Evolutionary conservation across 2,888 invertebrate genomes (phyloP), one percentile per base, ranked within the genome.

Genomic region (Atrina japonica): DNA sequence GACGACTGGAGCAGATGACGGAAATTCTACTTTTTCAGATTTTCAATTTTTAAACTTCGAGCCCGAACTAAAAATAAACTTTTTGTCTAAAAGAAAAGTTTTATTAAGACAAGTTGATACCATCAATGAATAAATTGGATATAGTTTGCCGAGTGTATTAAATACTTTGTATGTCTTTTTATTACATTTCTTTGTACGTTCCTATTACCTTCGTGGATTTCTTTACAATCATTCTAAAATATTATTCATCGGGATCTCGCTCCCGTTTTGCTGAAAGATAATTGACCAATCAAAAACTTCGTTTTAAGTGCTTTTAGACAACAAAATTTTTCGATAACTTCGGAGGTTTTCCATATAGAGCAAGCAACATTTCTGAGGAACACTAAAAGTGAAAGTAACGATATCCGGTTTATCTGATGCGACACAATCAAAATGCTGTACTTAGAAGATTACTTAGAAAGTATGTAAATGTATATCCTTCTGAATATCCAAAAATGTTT

Each of bases 391-490:
- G 43, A 41, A 5, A 23, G 43, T 55, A 56, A 18, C 29, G 21
- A 49, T 40, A n/a, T 18, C 9, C 29, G 29, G 25, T 6, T 25
- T 41, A n/a, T 50, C 6, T 35, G 5, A 35, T 35, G 35, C 5
- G 11, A 35, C 5, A 35, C 35, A 35, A 35, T 16, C 66, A 94
- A 91, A 91, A 98, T 98, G 98, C 92, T 98, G 92, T 98, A 98
- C 92, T 93, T 98, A 84, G 98, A 98, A 92, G 99, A 99, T 93
- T 99, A 97, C 93, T 93, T 98, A 85, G 98, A 99, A 94, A 97
- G 97, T 97, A 93, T 94, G 96, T 94, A n/a, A 18, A 7, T 52
- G 11, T 55, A 45, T 45, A 25, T 14, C 40, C 1, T 29, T 30
- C 30, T 49, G 3, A 2, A 29, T 16, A 16, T 27, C n/a, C 16